Base-by-base conservation (phyloP, 2,888 invertebrate species). In the Timema podura region DNA sequence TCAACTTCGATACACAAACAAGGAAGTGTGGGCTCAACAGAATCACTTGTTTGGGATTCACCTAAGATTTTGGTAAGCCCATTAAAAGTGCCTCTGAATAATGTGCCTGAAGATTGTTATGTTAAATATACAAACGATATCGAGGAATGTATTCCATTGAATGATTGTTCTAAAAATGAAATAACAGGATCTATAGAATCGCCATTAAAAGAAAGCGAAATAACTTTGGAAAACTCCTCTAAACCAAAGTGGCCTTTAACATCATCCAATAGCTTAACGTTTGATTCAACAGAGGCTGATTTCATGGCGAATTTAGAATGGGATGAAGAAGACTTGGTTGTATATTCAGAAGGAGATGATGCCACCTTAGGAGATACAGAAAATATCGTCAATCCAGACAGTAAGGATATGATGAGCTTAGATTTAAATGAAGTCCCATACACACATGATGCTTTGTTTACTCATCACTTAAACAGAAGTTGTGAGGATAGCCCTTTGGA, bases 31-130 rank as follows among this genome's bases (percentile, higher is more conserved):
- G 73, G 71, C 9, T 75, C 74, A 6, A 69, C 73, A 0, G 76
- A 74, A 64, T 76, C 76, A 7, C 70, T 76, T 10, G 75, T 74
- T 61, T 76, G 76, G 76, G 76, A 76, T 68, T 76, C 75, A 5
- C 74, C 75, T n/a, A 68, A 73, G n/a, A 8, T 64, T 16, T 69
- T 69, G n/a, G 71, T 65, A 9, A 73, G 71, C 65, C 72, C 74
- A 5, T 68, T 30, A 44, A 45, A 11, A 44, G 13, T 44, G 7
- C 11, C 16, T 11, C 45, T 30, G 16, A 30, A 59, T 59, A 15
- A 59, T 44, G 59, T 59, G 59, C 59, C 59, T 59, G 16, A 13
- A 10, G 45, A n/a, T 44, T 13, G 9, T 2, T 59, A 44, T 5
- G 30, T 30, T 30, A 3, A 30, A 30, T 51, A 13, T 30, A 13